These are phyloP conservation scores for Cataglyphis rosenhaueri DNA, from an alignment of 2,888 invertebrate species.

Conservation along the genomic window DNA sequence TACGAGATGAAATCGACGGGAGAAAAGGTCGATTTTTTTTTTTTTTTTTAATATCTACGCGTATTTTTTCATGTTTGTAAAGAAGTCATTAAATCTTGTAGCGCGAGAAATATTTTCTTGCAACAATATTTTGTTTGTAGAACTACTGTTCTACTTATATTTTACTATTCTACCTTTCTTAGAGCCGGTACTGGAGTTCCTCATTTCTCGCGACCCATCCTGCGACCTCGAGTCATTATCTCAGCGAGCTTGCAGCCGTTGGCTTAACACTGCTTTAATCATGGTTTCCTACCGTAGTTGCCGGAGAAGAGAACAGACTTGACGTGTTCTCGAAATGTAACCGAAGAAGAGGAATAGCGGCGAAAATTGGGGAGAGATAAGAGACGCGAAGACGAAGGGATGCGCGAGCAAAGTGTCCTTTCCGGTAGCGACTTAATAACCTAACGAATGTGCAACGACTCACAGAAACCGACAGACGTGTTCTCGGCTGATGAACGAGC, in stretches of 20 bases:
- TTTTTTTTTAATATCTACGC: neutral
- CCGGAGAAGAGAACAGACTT: slow-evolving; percentile 50
- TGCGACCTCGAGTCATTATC: slow-evolving; percentile 59
- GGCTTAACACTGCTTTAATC: slow-evolving; percentile 73
- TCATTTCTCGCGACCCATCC: slow-evolving; percentile 1
- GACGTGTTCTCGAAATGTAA: slow-evolving; percentile 6
- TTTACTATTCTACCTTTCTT: slow-evolving; percentile 7
- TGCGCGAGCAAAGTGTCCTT: slow-evolving; percentile 64
- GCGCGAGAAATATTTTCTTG: neutral
- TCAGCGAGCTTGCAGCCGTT: slow-evolving; percentile 53
- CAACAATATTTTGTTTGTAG: neutral
- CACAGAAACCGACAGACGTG: slow-evolving; percentile 50
- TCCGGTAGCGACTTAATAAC: slow-evolving; percentile 77
- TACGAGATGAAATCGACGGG: neutral
- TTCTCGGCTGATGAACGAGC: slow-evolving; percentile 44
- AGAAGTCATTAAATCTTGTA: neutral
- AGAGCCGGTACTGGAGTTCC: neutral
- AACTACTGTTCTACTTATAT: neutral
- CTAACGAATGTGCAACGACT: slow-evolving; percentile 72
- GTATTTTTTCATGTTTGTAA: neutral
- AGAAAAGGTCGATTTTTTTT: slow-evolving; percentile 14
- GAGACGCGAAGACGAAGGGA: slow-evolving; percentile 29
- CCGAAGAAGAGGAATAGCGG: slow-evolving; percentile 33
- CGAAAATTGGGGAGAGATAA: neutral
- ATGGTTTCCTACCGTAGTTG: slow-evolving; percentile 69